Percentiles rank a stretch among this genome's conserved stretches.
Evolutionary conservation across 92 coral and sea anemone genomes (phyloP).

Genomic region (Zoanthus sansibaricus): DNA sequence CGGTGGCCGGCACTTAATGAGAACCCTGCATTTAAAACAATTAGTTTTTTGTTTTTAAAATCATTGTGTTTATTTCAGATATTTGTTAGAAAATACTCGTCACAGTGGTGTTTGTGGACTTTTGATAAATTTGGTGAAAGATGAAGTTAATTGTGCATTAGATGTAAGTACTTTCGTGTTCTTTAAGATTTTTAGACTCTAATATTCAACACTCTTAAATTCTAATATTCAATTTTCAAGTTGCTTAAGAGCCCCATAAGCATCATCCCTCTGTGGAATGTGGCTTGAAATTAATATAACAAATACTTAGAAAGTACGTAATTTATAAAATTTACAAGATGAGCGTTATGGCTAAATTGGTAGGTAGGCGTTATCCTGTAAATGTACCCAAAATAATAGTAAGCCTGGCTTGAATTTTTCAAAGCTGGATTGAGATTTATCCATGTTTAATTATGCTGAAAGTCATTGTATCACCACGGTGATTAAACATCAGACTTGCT

Average conservation of each 20-base stretch:
- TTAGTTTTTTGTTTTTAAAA: too few relatives aligned
- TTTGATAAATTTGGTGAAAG: conserved; percentile 76
- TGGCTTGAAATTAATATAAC: too few relatives aligned
- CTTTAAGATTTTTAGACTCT: neutral
- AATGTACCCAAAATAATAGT: too few relatives aligned
- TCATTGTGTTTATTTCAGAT: conserved; percentile 27
- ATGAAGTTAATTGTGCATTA: conserved; percentile 70
- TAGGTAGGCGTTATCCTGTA: too few relatives aligned
- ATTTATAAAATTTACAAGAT: too few relatives aligned
- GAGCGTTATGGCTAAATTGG: too few relatives aligned
- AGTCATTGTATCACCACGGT: neutral
- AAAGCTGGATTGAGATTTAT: neutral
- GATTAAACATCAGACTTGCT: too few relatives aligned
- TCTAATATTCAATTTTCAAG: neutral
- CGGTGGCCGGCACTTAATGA: too few relatives aligned
- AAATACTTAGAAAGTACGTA: too few relatives aligned
- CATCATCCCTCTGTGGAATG: too few relatives aligned
- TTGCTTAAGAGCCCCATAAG: neutral
- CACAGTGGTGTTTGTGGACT: conserved; percentile 85
- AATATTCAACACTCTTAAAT: neutral
- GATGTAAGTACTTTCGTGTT: conserved; percentile 60
- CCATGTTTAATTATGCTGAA: conserved; percentile 1
- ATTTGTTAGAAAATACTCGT: conserved; percentile 51
- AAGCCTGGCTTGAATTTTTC: too few relatives aligned
- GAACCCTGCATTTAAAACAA: too few relatives aligned